Evolutionary conservation across 2,888 invertebrate species (phyloP).

Genomic region (Bombylius major): DNA sequence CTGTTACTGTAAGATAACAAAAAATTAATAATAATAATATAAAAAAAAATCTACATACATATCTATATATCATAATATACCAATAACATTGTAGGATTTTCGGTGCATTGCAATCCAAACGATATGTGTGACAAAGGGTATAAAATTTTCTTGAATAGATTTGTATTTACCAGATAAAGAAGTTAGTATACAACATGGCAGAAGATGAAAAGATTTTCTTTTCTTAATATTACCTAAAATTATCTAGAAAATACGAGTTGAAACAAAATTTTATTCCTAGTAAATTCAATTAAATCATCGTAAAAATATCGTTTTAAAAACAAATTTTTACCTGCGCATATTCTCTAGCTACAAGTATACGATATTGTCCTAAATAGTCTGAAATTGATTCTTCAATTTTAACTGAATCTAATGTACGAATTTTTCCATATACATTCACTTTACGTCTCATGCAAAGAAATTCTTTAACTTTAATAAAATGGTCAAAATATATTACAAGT

Average conservation of each 20-base stretch:
- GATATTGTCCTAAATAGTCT: conserved; percentile 25
- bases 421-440: conserved; percentile 14
- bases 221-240: too few relatives aligned
- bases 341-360: conserved; percentile 29
- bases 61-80: too few relatives aligned
- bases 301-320: conserved; percentile 17
- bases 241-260: too few relatives aligned
- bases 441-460: conserved; percentile 28
- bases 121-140: conserved; percentile 26
- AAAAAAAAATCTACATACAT: too few relatives aligned
- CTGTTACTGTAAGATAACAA: too few relatives aligned
- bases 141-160: conserved; percentile 25
- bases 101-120: conserved; percentile 32
- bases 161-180: conserved; percentile 24
- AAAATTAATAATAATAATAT: too few relatives aligned
- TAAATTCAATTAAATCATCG: too few relatives aligned
- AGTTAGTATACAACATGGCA: conserved; percentile 22
- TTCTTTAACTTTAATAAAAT: conserved; percentile 29
- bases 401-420: conserved; percentile 16
- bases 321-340: conserved; percentile 20
- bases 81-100: conserved; percentile 24
- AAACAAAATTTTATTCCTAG: too few relatives aligned
- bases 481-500: conserved; percentile 31
- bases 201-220: conserved; percentile 20
- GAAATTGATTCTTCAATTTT: conserved; percentile 27